Evolutionary conservation across 1,140 invertebrate species (phyloP), one percentile per base, ranked within the genome.

Genomic region (Glossosoma conforme): DNA sequence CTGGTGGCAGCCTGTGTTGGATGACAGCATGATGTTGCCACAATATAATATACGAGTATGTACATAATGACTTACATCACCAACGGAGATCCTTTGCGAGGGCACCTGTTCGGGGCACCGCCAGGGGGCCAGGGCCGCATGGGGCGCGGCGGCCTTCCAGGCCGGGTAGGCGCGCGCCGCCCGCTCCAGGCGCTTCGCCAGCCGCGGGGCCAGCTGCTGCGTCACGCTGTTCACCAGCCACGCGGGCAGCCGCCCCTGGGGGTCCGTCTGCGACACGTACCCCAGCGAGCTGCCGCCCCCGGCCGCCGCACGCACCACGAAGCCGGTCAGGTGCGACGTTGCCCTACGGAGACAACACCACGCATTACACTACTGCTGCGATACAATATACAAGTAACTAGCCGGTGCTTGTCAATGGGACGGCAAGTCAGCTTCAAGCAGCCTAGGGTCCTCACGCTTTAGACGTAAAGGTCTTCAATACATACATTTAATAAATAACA

Each of bases 141-240:
- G 81, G 61, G 87, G 78, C 30, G 82, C 78, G 44, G 70, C 65
- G 1, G 61, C 60, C 70, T 94, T 94, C 91, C 91, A 94, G 14
- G 73, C 73, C 8, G 78, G 73, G 67, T 93, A 92, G 18, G 81
- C 81, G 13, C 85, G 64, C 14, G 86, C 83, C 8, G 90, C 91
- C 64, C 90, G 88, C 49, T 89, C 83, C 38, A 95, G 73, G 61
- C 87, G 82, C 64, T 86, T 82, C 4, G 91, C 83, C 50, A 91
- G 78, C 68, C 87, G 87, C 14, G 91, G 91, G 3, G 89, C 90
- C 63, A 93, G 79, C 62, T 88, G 87, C 60, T 90, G 85, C 20
- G 91, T 92, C 38, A 89, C 79, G 75, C 87, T 89, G 69, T 95
- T 94, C 11, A 93, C 88, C 33, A 92, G 72, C 91, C 91, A 94